Conservation (phyloP, 1,140 invertebrate genomes). For the Tyrophagus putrescentiae region DNA sequence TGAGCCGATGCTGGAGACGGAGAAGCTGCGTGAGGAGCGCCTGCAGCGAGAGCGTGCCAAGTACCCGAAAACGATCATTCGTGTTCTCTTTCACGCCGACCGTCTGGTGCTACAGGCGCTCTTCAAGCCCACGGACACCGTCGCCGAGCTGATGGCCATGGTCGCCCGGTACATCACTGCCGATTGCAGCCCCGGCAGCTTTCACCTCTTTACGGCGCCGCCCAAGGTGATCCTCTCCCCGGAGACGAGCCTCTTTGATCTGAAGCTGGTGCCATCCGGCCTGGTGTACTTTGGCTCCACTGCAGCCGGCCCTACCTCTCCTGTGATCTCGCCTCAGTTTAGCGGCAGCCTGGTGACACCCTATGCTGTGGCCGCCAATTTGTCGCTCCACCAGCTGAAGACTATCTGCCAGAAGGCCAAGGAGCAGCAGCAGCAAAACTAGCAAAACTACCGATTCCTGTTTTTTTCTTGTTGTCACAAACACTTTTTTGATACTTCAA, state of each 20-base stretch:
- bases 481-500: too few relatives aligned
- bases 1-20: constrained; percentile 42
- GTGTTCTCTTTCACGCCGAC: constrained; percentile 59
- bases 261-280: constrained; percentile 50
- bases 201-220: constrained; percentile 61
- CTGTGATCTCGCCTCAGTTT: constrained; percentile 7
- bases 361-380: background rate
- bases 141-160: constrained; percentile 46
- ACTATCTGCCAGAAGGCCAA: background rate
- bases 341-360: background rate
- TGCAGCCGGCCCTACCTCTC: background rate
- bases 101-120: constrained; percentile 58
- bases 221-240: constrained; percentile 48
- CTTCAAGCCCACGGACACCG: constrained; percentile 52
- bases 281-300: constrained; percentile 50
- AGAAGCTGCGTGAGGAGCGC: constrained; percentile 44
- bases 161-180: constrained; percentile 48
- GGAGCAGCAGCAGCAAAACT: too few relatives aligned
- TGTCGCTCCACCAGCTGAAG: background rate
- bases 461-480: too few relatives aligned
- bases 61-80: constrained; percentile 54
- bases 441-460: too few relatives aligned
- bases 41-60: constrained; percentile 44
- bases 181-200: constrained; percentile 40
- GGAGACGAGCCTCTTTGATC: constrained; percentile 43